Percentiles rank a stretch among this genome's conserved stretches.
These are phyloP conservation scores for Lasius platythorax DNA, from an alignment of 2,888 invertebrate species.

Conservation along the genomic window DNA sequence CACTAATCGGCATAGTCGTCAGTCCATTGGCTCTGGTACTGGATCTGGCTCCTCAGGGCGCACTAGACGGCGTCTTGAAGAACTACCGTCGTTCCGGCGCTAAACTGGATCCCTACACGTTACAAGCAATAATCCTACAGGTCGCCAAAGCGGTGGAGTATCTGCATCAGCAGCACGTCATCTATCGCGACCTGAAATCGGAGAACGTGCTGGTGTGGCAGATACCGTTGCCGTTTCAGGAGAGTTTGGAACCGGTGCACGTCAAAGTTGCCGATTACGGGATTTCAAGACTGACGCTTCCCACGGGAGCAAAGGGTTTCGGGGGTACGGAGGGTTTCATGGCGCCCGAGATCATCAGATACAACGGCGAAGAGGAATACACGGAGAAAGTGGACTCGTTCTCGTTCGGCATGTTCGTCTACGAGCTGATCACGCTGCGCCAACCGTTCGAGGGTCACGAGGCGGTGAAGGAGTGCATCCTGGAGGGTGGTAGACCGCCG, in stretches of 20 bases:
- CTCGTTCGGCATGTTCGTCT: constrained; percentile 99
- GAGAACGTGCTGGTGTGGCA: constrained; percentile 99
- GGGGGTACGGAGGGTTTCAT: constrained; percentile 99
- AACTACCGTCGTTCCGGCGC: constrained; percentile 95
- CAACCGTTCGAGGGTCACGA: constrained; percentile 99
- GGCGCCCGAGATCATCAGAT: constrained; percentile 99
- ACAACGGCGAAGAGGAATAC: constrained; percentile 99
- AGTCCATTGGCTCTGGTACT: constrained; percentile 96
- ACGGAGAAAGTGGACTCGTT: constrained; percentile 99
- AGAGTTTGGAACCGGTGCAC: constrained; percentile 91
- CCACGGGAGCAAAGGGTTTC: constrained; percentile 98
- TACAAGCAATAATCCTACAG: constrained; percentile 95
- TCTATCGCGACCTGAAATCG: constrained; percentile 97
- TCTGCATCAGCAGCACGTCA: constrained; percentile 96
- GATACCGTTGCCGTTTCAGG: constrained; percentile 93
- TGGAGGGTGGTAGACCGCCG: constrained; percentile 97
- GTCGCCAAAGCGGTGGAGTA: constrained; percentile 98
- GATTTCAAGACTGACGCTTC: constrained; percentile 95
- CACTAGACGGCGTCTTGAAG: constrained; percentile 94
- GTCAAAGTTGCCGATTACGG: constrained; percentile 99
- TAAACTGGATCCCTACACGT: constrained; percentile 92
- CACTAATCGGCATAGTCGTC: constrained; percentile 95
- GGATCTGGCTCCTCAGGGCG: constrained; percentile 96
- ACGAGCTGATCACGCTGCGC: constrained; percentile 96
- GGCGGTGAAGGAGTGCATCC: constrained; percentile 97